These are phyloP conservation scores for Eutrigla gurnardus DNA, from an alignment of 2,797 vertebrate genomes.

Conservation along the genomic window DNA sequence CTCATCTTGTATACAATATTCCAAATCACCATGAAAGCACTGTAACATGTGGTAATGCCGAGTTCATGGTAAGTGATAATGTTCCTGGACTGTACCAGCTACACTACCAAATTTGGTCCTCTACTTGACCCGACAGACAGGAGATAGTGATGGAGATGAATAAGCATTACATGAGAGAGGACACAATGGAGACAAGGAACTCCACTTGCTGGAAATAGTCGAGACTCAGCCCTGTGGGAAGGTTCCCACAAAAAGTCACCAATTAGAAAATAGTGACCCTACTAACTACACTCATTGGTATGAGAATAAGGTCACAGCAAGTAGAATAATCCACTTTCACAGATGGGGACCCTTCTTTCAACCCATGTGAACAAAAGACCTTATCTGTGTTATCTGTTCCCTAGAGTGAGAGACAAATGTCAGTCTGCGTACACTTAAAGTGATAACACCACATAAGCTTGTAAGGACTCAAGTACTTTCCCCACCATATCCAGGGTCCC, in stretches of 20 bases:
- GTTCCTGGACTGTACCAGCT: constrained; percentile 27
- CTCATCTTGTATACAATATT: background rate
- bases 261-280: constrained; percentile 66
- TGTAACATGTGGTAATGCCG: background rate
- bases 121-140: constrained; percentile 37
- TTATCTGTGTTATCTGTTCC: constrained; percentile 50
- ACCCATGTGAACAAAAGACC: constrained; percentile 55
- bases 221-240: constrained; percentile 37
- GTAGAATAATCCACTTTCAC: constrained; percentile 60
- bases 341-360: constrained; percentile 30
- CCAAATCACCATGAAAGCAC: background rate
- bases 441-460: constrained; percentile 25
- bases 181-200: constrained; percentile 7
- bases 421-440: constrained; percentile 38
- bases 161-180: background rate
- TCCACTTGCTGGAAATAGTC: constrained; percentile 24
- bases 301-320: constrained; percentile 54
- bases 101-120: constrained; percentile 68
- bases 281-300: constrained; percentile 42
- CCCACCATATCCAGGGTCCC: background rate
- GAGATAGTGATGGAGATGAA: constrained; percentile 26
- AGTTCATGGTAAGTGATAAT: constrained; percentile 19
- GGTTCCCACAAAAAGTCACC: constrained; percentile 47
- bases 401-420: constrained; percentile 56
- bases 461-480: constrained; percentile 17